Base-by-base conservation (phyloP, 2,113 vertebrate genomes). In the Dinomys branickii region DNA sequence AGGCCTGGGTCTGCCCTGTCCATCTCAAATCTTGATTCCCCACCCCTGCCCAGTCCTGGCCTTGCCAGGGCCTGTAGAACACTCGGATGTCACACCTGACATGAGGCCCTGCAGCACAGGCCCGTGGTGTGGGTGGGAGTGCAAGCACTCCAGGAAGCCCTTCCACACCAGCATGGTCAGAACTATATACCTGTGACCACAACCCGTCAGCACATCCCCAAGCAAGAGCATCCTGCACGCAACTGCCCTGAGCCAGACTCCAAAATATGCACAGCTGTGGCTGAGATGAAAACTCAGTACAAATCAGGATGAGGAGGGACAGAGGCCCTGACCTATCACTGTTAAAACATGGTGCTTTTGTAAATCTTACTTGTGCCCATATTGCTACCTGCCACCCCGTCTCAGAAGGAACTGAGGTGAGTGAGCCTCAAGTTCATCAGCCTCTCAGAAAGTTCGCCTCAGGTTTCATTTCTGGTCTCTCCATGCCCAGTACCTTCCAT, bases 21-120 rank as follows among this genome's bases (percentile, higher is more conserved):
- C 20, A 6, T 41, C 73, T n/a, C 24, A 71, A 41, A 65, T 20
- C 24, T 2, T 22, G 24, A 85, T 38, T 56, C 71, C 17, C 50
- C 13, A 1, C 35, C 58, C 3, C 52, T 38, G 38, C 19, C 91
- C 73, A 47, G 0, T 0, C 52, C 52, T 8, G n/a, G 52, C 65
- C 3, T 38, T 1, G 1, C 14, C 19, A 67, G 71, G 17, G 26
- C 8, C 63, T 65, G 54, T 1, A 33, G 61, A 69, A 65, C 47
- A 35, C 0, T 1, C 0, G 0, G 28, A 4, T 30, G 61, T 22
- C 61, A 35, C 17, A 1, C 12, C 10, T 38, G 58, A 52, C 22
- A 4, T 0, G 0, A 22, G 88, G 17, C 78, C 47, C 69, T 50
- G 67, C 14, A 6, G 11, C 3, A 1, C 0, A 0, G 81, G 1